Conservation (phyloP, 1,140 invertebrate species). For the Acromyrmex charruanus region DNA sequence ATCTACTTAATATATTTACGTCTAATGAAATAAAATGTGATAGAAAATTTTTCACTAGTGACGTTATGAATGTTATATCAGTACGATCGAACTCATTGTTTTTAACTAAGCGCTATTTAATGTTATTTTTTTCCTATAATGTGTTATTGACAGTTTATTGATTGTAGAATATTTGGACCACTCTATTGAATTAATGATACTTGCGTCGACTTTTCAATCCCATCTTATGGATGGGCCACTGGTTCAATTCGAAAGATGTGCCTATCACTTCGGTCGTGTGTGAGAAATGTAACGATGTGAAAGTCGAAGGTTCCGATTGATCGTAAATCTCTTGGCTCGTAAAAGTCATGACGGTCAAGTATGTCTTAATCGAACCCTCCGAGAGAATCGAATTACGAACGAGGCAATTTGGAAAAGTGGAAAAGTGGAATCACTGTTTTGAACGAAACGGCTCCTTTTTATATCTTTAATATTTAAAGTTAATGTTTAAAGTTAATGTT, state of each 20-base stretch:
- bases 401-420: slow-evolving; percentile 61
- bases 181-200: slow-evolving; percentile 44
- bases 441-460: background rate
- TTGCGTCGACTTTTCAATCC: background rate
- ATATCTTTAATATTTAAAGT: background rate
- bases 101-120: background rate
- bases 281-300: background rate
- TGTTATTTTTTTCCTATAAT: background rate
- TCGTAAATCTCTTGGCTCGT: slow-evolving; percentile 62
- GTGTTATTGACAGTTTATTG: background rate
- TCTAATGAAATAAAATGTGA: background rate
- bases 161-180: background rate
- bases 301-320: slow-evolving; percentile 15
- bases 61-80: background rate
- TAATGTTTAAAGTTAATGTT: background rate
- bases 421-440: slow-evolving; percentile 57
- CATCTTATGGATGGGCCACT: background rate
- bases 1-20: no score
- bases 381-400: slow-evolving; percentile 9
- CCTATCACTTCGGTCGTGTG: background rate
- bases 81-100: background rate
- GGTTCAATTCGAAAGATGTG: slow-evolving; percentile 8
- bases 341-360: slow-evolving; percentile 60
- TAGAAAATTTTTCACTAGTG: background rate
- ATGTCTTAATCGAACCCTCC: slow-evolving; percentile 64